These are phyloP conservation scores for Neoniphon sammara DNA, from an alignment of 2,797 vertebrate species.

Conservation along the genomic window DNA sequence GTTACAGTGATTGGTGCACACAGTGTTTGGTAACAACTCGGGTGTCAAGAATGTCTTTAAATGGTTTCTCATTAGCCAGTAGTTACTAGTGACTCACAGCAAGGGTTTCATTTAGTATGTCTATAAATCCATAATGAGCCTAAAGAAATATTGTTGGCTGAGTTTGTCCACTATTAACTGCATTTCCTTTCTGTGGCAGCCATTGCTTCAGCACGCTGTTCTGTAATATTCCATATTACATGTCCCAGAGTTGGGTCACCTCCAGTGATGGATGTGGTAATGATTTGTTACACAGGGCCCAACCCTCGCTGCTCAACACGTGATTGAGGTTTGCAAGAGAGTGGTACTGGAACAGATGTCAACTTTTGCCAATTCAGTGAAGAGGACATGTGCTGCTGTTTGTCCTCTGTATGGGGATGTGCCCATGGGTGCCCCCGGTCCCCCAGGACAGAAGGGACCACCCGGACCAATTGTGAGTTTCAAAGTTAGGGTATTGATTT, in stretches of 20 bases:
- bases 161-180: conserved; percentile 56
- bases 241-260: conserved; percentile 54
- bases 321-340: conserved; percentile 84
- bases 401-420: conserved; percentile 85
- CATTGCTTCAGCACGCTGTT: conserved; percentile 49
- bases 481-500: conserved; percentile 20
- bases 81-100: conserved; percentile 64
- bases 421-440: conserved; percentile 81
- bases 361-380: conserved; percentile 83
- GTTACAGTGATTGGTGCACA: conserved; percentile 53
- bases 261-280: conserved; percentile 68
- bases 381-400: conserved; percentile 81
- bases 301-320: conserved; percentile 78
- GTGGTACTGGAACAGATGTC: conserved; percentile 87
- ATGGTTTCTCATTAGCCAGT: conserved; percentile 69
- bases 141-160: conserved; percentile 69
- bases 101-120: conserved; percentile 69
- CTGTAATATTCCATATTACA: conserved; percentile 53
- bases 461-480: conserved; percentile 80
- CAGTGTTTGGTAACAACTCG: conserved; percentile 60
- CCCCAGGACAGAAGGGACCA: conserved; percentile 78
- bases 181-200: conserved; percentile 65
- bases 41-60: conserved; percentile 72
- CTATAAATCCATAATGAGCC: conserved; percentile 78
- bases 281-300: conserved; percentile 78